A percentile compares a stretch with the other conserved stretches of the same genome.
phyloP scores from a whole-genome alignment of 2,888 invertebrate genomes.

The Eubasilissa splendida region DNA sequence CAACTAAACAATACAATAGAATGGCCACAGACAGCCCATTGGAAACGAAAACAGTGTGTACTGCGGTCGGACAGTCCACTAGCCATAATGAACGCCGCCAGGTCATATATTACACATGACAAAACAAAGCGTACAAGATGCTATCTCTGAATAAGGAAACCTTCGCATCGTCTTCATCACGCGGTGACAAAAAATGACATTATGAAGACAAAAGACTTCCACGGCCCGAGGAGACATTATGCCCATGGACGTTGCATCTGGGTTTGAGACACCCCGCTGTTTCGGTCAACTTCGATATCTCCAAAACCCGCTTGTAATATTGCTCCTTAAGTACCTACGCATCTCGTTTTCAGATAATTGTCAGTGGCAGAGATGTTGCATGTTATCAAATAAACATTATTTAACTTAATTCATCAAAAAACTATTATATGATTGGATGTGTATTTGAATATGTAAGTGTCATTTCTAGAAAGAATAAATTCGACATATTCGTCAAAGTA shows the following conservation, averaged over 20 bases:
- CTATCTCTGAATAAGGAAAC: slow-evolving; percentile 30
- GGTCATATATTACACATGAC: slow-evolving; percentile 43
- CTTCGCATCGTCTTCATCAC: slow-evolving; percentile 42
- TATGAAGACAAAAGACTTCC: slow-evolving; percentile 57
- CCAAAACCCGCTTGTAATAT: slow-evolving; percentile 12
- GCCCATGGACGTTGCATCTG: slow-evolving; percentile 40
- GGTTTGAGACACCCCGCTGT: slow-evolving; percentile 15
- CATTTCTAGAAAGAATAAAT: too few relatives aligned
- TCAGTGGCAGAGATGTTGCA: not conserved
- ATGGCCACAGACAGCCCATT: slow-evolving; percentile 27
- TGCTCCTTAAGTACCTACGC: slow-evolving; percentile 10
- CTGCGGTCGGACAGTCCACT: slow-evolving; percentile 27
- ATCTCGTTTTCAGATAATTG: slow-evolving; percentile 19
- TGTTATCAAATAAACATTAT: too few relatives aligned
- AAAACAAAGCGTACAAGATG: slow-evolving; percentile 44
- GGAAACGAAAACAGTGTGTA: not conserved
- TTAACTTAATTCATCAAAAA: too few relatives aligned
- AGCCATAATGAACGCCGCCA: slow-evolving; percentile 36
- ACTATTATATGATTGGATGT: too few relatives aligned
- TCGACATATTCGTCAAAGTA: too few relatives aligned
- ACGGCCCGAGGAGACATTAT: slow-evolving; percentile 45
- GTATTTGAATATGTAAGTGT: too few relatives aligned
- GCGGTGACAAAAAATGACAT: slow-evolving; percentile 58
- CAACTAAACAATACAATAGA: slow-evolving; percentile 28
- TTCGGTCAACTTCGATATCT: slow-evolving; percentile 10